phyloP scores from a whole-genome alignment of 1,140 invertebrate species.

The Scaptomyza montana region DNA sequence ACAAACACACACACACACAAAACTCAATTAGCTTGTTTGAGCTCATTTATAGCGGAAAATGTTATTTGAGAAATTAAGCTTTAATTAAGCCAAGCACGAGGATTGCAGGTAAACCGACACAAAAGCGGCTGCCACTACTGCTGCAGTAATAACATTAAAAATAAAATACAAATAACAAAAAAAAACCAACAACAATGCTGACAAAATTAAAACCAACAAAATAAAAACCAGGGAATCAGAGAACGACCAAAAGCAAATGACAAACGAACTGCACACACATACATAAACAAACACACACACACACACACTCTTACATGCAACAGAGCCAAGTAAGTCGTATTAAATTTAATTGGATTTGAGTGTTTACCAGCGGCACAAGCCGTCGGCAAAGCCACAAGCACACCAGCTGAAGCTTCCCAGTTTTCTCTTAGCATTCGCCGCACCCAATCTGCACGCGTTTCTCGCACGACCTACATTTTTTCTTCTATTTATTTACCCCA shows the following conservation, averaged over 20 bases:
- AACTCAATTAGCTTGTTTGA: conserved; percentile 69
- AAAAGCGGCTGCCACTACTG: conserved; percentile 35
- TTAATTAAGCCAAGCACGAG: conserved; percentile 70
- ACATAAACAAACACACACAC: conserved; percentile 4
- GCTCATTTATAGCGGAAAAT: conserved; percentile 65
- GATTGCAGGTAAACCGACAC: conserved; percentile 53
- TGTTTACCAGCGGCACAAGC: conserved; percentile 80
- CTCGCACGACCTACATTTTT: conserved; percentile 59
- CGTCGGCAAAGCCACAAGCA: conserved; percentile 58
- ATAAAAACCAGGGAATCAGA: conserved; percentile 40
- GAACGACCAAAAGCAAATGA: conserved; percentile 64
- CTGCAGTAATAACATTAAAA: conserved; percentile 58
- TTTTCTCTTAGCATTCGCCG: conserved; percentile 17
- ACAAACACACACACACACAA: conserved; percentile 12
- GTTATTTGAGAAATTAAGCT: conserved; percentile 71
- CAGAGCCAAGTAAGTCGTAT: conserved; percentile 80
- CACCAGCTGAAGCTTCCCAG: conserved; percentile 59
- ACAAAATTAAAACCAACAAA: conserved; percentile 63
- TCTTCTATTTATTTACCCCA: conserved; percentile 11
- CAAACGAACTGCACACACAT: conserved; percentile 59
- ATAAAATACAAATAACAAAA: conserved; percentile 20
- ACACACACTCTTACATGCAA: conserved; percentile 45
- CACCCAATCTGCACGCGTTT: conserved; percentile 35
- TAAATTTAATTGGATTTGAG: conserved; percentile 83
- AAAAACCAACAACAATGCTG: conserved; percentile 25